Evolutionary conservation across 1,140 invertebrate genomes (phyloP), one percentile per base, ranked within the genome.

Genomic region (Leptinotarsa lineolata): DNA sequence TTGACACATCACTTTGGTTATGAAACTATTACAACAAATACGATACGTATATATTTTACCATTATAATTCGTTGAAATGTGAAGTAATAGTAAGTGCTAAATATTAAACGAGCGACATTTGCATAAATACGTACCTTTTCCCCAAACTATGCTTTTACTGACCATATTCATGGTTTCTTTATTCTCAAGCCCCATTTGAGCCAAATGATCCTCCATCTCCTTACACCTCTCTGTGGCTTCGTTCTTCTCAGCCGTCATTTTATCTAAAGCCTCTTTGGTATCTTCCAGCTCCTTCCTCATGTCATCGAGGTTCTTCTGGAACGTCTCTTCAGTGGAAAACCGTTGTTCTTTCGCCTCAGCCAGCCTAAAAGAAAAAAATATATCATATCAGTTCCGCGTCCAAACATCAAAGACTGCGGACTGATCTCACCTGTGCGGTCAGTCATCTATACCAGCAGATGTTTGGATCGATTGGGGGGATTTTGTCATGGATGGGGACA

Each of bases 381-480:
- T 82, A 81, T 82, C 77, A 82, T 75, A 76, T 81, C 81, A 83
- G 77, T 80, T 76, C 75, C 70, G 72, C 70, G 71, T 75, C 60
- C 75, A 58, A 74, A 79, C 76, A 72, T 45, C 69, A 46, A 30
- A 64, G 15, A 39, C 64, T 18, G 64, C 39, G 64, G 64, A 64
- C 22, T 54, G 48, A 54, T 54, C 48, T 54, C 48, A 54, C 48
- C 48, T 54, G 48, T 13, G n/a, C 16, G 15, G 15, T 15, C 48
- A 54, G 48, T 54, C 48, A 54, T n/a, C 48, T 16, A 54, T 54
- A 54, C 48, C 48, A 54, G n/a, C 48, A 54, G 48, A 54, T 54
- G 48, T 54, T 54, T 54, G 48, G 48, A 54, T 54, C 48, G 48
- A 16, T 54, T 54, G 15, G 48, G 12, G 8, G 30, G 30, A 39